Percentiles rank a stretch among this genome's conserved stretches.
Conservation (phyloP, 2,888 invertebrate species). For the Volucella bombylans region DNA sequence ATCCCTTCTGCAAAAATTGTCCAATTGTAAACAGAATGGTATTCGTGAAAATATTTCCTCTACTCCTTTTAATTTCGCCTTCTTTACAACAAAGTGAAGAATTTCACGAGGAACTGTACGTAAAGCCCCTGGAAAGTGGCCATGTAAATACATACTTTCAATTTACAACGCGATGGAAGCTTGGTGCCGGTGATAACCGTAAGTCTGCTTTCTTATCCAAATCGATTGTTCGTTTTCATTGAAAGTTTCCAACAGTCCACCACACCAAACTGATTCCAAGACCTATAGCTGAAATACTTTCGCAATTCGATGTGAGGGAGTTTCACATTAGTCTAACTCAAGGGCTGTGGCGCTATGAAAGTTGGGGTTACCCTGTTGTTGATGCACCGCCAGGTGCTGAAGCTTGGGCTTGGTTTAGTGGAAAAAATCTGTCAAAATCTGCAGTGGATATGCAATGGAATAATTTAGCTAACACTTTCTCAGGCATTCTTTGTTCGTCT, state of each 20-base stretch:
- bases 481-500: constrained; percentile 97
- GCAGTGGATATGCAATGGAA: constrained; percentile 92
- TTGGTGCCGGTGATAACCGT: constrained; percentile 85
- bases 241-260: constrained; percentile 84
- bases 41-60: constrained; percentile 29
- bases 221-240: neutral
- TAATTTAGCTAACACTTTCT: constrained; percentile 93
- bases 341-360: constrained; percentile 95
- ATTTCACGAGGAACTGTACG: constrained; percentile 93
- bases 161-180: constrained; percentile 91
- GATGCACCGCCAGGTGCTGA: constrained; percentile 97
- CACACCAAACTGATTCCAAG: constrained; percentile 95
- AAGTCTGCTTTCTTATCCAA: constrained; percentile 80
- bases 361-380: constrained; percentile 96
- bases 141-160: constrained; percentile 95
- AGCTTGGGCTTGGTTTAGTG: constrained; percentile 95
- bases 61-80: constrained; percentile 47
- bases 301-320: constrained; percentile 92
- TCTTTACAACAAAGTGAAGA: constrained; percentile 84
- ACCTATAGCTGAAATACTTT: constrained; percentile 93
- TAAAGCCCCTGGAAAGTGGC: constrained; percentile 92
- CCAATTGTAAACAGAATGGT: constrained; percentile 56
- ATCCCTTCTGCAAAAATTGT: constrained; percentile 2
- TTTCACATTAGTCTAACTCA: constrained; percentile 95
- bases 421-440: constrained; percentile 80